A percentile compares a stretch with the other conserved stretches of the same genome.
Evolutionary conservation across 2,888 invertebrate genomes (phyloP).

Genomic region (Epinotia ramella): DNA sequence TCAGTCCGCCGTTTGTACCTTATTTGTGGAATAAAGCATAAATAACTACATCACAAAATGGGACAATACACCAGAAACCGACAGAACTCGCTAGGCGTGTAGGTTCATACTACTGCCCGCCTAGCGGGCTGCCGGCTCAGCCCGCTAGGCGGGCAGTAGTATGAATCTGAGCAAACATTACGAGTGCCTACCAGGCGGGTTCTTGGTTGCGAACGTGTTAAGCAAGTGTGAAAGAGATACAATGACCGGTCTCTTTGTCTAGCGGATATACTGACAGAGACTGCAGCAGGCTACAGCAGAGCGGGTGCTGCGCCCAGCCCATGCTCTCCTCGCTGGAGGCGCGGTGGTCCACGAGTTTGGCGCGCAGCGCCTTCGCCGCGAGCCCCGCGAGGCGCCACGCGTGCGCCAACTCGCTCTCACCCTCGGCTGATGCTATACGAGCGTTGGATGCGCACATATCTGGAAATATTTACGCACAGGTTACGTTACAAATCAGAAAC

Average conservation of each 20-base stretch:
- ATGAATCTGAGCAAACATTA: too few species aligned
- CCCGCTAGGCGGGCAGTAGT: too few species aligned
- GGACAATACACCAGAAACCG: too few species aligned
- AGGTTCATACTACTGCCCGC: too few species aligned
- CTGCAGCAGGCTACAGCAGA: conserved; percentile 93
- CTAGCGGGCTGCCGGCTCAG: too few species aligned
- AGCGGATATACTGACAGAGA: conserved; percentile 88
- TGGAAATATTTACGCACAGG: conserved; percentile 44
- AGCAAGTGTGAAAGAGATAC: too few species aligned
- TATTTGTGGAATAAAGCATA: too few species aligned
- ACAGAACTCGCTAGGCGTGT: too few species aligned
- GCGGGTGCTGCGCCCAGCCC: conserved; percentile 93
- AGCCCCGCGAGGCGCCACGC: conserved; percentile 94
- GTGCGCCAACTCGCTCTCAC: conserved; percentile 93
- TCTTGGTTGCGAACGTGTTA: too few species aligned
- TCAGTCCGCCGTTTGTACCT: too few species aligned
- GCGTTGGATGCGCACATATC: conserved; percentile 94
- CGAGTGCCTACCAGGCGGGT: too few species aligned
- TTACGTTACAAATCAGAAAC: neutral
- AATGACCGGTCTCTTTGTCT: neutral
- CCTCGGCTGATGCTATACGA: conserved; percentile 89
- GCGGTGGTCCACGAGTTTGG: conserved; percentile 67
- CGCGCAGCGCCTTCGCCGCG: conserved; percentile 83
- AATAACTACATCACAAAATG: too few species aligned
- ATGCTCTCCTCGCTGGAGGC: conserved; percentile 87